Evolutionary conservation across 2,113 vertebrate species (phyloP).

Genomic region (Asarcornis scutulata): DNA sequence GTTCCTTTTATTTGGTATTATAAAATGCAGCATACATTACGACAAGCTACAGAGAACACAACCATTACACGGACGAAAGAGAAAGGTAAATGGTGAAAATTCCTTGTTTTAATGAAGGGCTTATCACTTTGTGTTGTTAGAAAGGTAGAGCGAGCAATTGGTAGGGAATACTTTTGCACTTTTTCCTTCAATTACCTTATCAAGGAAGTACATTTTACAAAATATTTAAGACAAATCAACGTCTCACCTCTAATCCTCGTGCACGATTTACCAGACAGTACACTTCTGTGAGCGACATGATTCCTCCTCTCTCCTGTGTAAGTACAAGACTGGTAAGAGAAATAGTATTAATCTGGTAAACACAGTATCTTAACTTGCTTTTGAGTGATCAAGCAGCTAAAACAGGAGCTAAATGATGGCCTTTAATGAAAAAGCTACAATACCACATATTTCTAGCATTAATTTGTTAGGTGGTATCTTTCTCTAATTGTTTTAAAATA

Average conservation of each 20-base stretch:
- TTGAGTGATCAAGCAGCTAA: background rate
- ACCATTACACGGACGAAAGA: background rate
- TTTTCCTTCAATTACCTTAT: background rate
- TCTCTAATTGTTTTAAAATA: background rate
- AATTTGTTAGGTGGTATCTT: background rate
- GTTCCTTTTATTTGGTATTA: background rate
- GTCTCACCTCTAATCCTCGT: conserved; percentile 93
- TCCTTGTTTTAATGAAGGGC: background rate
- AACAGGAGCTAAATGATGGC: background rate
- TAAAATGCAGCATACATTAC: background rate
- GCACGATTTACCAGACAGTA: conserved; percentile 97
- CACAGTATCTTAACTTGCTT: background rate
- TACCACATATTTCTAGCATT: accelerated
- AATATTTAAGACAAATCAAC: background rate
- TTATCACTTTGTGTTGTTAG: background rate
- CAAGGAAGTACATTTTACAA: background rate
- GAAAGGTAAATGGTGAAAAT: background rate
- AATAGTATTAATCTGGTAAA: background rate
- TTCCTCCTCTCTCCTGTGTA: conserved; percentile 91
- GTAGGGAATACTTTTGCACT: background rate
- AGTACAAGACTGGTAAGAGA: conserved; percentile 30
- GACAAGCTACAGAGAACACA: background rate
- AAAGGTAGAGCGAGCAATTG: background rate
- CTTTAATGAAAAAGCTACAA: background rate
- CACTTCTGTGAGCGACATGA: conserved; percentile 97